Evolutionary conservation across 2,888 invertebrate genomes (phyloP).

Genomic region (Sinotaia quadrata): DNA sequence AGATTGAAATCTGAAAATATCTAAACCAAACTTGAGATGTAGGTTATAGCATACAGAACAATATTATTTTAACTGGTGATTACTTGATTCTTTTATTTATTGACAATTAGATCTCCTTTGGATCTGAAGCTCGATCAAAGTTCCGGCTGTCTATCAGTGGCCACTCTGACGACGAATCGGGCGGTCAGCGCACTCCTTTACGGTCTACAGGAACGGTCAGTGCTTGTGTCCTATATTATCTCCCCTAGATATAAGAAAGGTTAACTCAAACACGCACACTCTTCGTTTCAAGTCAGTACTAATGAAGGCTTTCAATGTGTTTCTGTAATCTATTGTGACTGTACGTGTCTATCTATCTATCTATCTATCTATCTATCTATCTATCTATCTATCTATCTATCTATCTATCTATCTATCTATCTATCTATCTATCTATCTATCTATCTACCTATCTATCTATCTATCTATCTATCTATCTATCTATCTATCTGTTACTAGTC

Average conservation of each 20-base stretch:
- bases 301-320: conserved; percentile 6
- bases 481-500: too few relatives aligned
- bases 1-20: background rate
- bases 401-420: too few relatives aligned
- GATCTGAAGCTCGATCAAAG: conserved; percentile 61
- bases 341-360: conserved; percentile 5
- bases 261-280: too few relatives aligned
- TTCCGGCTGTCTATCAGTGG: conserved; percentile 65
- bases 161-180: conserved; percentile 54
- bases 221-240: too few relatives aligned
- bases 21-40: background rate
- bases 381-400: conserved; percentile 13
- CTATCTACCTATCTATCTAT: too few relatives aligned
- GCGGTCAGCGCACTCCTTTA: conserved; percentile 47
- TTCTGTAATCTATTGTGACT: background rate
- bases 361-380: conserved; percentile 14
- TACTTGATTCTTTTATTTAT: background rate
- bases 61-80: too few relatives aligned
- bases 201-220: conserved; percentile 56
- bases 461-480: too few relatives aligned
- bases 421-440: too few relatives aligned
- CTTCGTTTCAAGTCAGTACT: background rate
- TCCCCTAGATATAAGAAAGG: too few relatives aligned
- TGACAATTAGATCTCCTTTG: conserved; percentile 56
- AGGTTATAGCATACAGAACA: background rate